phyloP scores from a whole-genome alignment of 2,797 vertebrate genomes.

The Ptychadena robeensis region DNA sequence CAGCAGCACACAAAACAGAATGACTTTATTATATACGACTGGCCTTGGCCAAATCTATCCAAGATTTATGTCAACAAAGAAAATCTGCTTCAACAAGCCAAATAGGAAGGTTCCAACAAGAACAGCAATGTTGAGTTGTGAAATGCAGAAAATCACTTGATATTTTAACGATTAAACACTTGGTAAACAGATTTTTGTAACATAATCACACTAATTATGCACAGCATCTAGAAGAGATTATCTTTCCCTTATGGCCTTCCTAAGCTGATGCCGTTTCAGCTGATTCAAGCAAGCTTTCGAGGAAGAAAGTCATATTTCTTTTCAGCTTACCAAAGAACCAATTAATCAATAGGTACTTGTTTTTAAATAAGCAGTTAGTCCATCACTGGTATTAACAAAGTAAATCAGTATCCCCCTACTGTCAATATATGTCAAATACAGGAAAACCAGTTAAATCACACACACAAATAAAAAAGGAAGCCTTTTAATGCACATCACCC shows the following conservation, averaged over 20 bases:
- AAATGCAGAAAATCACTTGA: constrained; percentile 57
- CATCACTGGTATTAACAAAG: constrained; percentile 9
- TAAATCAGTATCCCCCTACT: not conserved
- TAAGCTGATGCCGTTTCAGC: constrained; percentile 58
- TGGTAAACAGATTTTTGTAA: constrained; percentile 61
- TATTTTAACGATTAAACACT: constrained; percentile 61
- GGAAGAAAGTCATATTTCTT: constrained; percentile 59
- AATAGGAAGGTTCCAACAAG: constrained; percentile 18
- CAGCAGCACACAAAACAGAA: not conserved
- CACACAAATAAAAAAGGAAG: constrained; percentile 4
- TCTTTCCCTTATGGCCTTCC: constrained; percentile 60
- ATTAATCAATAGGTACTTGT: constrained; percentile 46
- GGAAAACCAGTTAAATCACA: not conserved
- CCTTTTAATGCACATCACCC: no score
- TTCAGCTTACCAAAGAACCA: constrained; percentile 39
- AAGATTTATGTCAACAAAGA: constrained; percentile 17
- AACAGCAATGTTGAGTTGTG: constrained; percentile 49
- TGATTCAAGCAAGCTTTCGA: constrained; percentile 53
- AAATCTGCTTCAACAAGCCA: constrained; percentile 14
- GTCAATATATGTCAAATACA: not conserved
- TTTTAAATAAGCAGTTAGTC: constrained; percentile 53
- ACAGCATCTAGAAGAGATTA: constrained; percentile 58
- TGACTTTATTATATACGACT: not conserved
- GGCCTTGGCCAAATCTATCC: constrained; percentile 38
- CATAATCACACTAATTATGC: constrained; percentile 62